Evolutionary conservation across 2,888 invertebrate species (phyloP).

Genomic region (Xestia ashworthii): DNA sequence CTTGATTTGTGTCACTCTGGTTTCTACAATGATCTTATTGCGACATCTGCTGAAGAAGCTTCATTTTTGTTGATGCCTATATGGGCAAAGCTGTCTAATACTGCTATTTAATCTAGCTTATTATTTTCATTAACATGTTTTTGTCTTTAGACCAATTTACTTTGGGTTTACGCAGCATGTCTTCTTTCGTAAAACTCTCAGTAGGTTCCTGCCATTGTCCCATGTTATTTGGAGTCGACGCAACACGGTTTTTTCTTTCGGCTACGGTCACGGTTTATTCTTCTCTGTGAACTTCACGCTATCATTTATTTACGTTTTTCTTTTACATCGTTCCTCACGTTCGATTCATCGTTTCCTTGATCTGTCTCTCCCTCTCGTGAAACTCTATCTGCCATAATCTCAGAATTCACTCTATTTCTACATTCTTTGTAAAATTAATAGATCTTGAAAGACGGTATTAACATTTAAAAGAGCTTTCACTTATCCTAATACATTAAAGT

Average conservation of each 20-base stretch:
- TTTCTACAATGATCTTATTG: not conserved
- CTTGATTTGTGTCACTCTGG: not conserved
- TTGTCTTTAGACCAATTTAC: not conserved
- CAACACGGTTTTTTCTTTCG: too few species aligned
- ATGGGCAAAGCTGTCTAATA: not conserved
- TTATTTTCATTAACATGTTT: too few species aligned
- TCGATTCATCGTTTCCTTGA: too few species aligned
- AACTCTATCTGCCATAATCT: not conserved
- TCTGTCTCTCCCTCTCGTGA: too few species aligned
- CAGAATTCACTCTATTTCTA: not conserved
- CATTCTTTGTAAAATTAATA: not conserved
- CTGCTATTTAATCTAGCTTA: not conserved
- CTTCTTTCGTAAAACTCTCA: not conserved
- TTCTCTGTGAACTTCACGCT: too few species aligned
- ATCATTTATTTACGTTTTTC: too few species aligned
- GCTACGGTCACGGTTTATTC: too few species aligned
- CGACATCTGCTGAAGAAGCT: not conserved
- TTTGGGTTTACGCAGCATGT: too few species aligned
- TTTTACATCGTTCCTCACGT: too few species aligned
- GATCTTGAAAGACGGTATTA: not conserved
- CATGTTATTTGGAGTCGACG: too few species aligned
- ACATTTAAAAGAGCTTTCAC: slow-evolving; percentile 6
- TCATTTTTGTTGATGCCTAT: not conserved
- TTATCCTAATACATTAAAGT: slow-evolving; percentile 10
- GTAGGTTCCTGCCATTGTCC: too few species aligned